Base-by-base conservation (phyloP, 2,113 vertebrate species). In the Eurystomus gularis region DNA sequence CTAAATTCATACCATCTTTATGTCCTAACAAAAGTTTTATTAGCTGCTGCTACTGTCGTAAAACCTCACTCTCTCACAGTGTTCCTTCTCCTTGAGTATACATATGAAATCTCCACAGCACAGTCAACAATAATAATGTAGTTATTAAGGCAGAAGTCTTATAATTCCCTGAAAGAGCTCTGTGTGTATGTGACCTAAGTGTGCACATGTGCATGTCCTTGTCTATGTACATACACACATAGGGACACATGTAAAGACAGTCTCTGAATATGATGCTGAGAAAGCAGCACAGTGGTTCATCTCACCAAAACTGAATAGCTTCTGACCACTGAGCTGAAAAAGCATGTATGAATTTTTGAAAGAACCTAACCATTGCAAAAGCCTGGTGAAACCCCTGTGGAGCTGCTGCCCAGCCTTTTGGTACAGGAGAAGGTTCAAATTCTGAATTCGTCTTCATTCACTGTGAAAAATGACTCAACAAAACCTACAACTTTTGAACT, bases 181-280 rank as follows among this genome's bases (percentile, higher is more conserved):
- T 51, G 44, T 58, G 7, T 82, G 24, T 13, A 8, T 39, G 8
- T n/a, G 31, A 40, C 39, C 2, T 49, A 69, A 54, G 9, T 33
- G 23, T 51, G 28, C 3, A 0, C 4, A 4, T 40, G 23, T 21
- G 31, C 3, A 0, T 58, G 17, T 49, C 11, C 42, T 51, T 80
- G 8, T 25, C 31, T 64, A 0, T 40, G 25, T 28, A 33, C 3
- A 6, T 35, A 18, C 3, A 5, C 37, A 6, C 20, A 31, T 9
- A 73, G 16, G 18, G 26, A 19, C 9, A 29, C 11, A 10, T 11
- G 13, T 6, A 29, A 82, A 55, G 33, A 6, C 13, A 33, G 16
- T 40, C 20, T 73, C 75, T 21, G 18, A 55, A 37, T 7, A 24
- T 0, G 0, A 5, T 51, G 29, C 39, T 71, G 11, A 72, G 42